A percentile compares a stretch with the other conserved stretches of the same genome.
Evolutionary conservation across 2,113 vertebrate species (phyloP).

Genomic region (Nannobrachium achirus): DNA sequence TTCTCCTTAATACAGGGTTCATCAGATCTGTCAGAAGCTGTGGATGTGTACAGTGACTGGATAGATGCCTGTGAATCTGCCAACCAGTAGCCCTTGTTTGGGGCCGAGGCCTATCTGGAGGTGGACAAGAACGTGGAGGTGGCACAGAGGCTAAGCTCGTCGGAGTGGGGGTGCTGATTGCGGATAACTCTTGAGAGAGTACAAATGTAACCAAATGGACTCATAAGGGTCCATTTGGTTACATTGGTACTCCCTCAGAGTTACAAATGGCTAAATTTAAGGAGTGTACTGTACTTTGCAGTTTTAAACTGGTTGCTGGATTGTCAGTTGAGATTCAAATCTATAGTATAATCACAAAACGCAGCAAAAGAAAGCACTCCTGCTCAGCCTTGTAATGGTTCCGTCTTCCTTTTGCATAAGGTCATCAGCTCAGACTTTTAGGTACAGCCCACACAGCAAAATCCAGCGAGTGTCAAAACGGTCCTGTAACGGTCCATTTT

Average conservation of each 20-base stretch:
- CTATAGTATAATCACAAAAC: conserved; percentile 10
- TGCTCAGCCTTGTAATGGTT: neutral
- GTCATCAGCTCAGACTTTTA: neutral
- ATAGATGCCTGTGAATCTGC: conserved; percentile 95
- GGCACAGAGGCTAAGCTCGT: conserved; percentile 4
- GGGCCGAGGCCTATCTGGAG: conserved; percentile 18
- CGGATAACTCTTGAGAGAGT: too few relatives aligned
- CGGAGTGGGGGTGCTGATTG: neutral
- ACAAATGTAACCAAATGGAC: too few relatives aligned
- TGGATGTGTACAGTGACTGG: conserved; percentile 97
- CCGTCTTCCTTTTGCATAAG: conserved; percentile 1
- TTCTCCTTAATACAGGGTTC: conserved; percentile 50
- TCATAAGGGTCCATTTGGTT: too few relatives aligned
- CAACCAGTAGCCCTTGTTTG: conserved; percentile 84
- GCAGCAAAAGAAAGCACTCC: too few relatives aligned
- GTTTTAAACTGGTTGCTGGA: conserved; percentile 3
- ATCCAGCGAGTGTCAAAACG: too few relatives aligned
- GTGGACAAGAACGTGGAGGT: neutral
- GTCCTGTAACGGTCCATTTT: too few relatives aligned
- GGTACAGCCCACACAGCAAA: too few relatives aligned
- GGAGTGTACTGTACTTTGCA: too few relatives aligned
- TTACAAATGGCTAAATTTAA: too few relatives aligned
- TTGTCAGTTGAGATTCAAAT: conserved; percentile 14
- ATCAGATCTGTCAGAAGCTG: conserved; percentile 91
- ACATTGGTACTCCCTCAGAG: too few relatives aligned